Evolutionary conservation across 2,797 vertebrate species (phyloP).

Genomic region (Phalloptychus januarius): DNA sequence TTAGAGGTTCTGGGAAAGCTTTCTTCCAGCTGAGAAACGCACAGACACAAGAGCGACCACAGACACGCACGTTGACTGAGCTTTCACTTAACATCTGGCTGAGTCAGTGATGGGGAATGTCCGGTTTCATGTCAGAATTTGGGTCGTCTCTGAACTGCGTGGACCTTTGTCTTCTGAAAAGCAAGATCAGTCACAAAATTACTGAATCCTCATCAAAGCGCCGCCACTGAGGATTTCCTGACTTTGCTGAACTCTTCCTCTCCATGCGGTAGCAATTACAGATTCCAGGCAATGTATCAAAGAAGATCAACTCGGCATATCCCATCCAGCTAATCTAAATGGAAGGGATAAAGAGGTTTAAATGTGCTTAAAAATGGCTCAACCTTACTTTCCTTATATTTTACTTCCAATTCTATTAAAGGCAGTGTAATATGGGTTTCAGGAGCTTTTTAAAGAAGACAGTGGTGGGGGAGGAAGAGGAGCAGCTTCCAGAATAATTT

Average conservation of each 20-base stretch:
- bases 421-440: constrained; percentile 21
- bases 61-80: constrained; percentile 37
- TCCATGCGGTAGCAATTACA: constrained; percentile 72
- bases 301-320: constrained; percentile 48
- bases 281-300: constrained; percentile 65
- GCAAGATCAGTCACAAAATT: constrained; percentile 38
- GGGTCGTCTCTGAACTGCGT: constrained; percentile 40
- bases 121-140: constrained; percentile 29
- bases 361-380: constrained; percentile 45
- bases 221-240: constrained; percentile 48
- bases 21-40: constrained; percentile 46
- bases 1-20: constrained; percentile 53
- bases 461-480: neutral
- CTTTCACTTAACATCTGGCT: constrained; percentile 38
- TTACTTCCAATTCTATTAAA: constrained; percentile 34
- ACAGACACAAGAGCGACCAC: constrained; percentile 33
- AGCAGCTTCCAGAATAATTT: neutral
- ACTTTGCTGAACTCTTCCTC: constrained; percentile 46
- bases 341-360: constrained; percentile 55
- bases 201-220: constrained; percentile 54
- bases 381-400: constrained; percentile 28
- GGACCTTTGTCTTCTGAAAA: constrained; percentile 42
- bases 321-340: constrained; percentile 53
- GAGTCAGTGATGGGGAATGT: constrained; percentile 61
- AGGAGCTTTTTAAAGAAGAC: constrained; percentile 3